phyloP scores from a whole-genome alignment of 2,888 invertebrate species.

The Capitulum mitella region DNA sequence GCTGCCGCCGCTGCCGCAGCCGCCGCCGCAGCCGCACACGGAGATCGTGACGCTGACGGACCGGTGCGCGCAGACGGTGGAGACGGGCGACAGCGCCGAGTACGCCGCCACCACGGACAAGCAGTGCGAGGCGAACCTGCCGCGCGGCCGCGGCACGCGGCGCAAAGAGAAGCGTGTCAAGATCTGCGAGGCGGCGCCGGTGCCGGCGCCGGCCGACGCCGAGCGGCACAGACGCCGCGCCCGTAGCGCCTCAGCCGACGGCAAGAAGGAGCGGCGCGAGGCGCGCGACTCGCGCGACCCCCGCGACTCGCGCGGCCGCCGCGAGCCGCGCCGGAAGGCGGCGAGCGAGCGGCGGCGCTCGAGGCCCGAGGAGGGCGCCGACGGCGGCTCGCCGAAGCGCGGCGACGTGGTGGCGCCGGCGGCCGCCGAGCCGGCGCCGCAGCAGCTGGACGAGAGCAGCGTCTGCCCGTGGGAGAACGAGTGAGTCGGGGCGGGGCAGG shows the following conservation, averaged over 20 bases:
- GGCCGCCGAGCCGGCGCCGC: too few relatives aligned
- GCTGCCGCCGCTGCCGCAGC: too few relatives aligned
- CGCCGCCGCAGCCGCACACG: background rate
- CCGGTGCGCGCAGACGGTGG: conserved; percentile 20
- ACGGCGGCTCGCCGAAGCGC: background rate
- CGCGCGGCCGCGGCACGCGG: background rate
- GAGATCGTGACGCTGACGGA: conserved; percentile 18
- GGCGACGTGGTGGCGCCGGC: conserved; percentile 26
- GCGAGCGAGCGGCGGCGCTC: background rate
- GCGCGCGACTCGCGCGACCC: too few relatives aligned
- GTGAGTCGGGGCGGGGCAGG: conserved; percentile 62
- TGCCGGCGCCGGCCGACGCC: background rate
- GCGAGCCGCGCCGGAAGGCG: background rate
- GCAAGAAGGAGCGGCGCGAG: background rate
- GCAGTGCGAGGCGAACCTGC: conserved; percentile 14
- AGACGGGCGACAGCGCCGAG: conserved; percentile 16
- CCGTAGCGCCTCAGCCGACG: background rate
- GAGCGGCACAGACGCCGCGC: background rate
- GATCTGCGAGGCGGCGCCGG: background rate
- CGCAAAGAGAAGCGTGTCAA: conserved; percentile 10
- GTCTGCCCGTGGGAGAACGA: conserved; percentile 94
- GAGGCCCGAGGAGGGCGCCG: background rate
- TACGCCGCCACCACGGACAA: conserved; percentile 4
- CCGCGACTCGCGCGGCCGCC: background rate
- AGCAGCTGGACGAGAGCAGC: conserved; percentile 30